Percentiles rank a stretch among this genome's conserved stretches.
phyloP scores from a whole-genome alignment of 2,797 vertebrate genomes.

The Ataeniobius toweri region DNA sequence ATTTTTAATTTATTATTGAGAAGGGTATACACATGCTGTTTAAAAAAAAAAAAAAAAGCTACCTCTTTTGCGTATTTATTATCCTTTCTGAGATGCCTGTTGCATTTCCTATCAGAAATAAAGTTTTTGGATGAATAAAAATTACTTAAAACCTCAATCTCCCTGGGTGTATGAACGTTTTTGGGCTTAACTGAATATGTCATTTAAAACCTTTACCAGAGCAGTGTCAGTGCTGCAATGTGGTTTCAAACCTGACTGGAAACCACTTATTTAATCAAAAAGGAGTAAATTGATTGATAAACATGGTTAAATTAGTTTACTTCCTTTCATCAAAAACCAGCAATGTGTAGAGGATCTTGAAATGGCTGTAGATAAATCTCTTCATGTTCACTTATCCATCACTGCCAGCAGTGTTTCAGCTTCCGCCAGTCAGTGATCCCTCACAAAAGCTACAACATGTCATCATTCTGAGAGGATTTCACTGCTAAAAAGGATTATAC shows the following conservation, averaged over 20 bases:
- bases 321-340: background rate
- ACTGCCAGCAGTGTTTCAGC: background rate
- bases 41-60: background rate
- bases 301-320: background rate
- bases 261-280: background rate
- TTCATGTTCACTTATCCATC: background rate
- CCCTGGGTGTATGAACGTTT: too few relatives aligned
- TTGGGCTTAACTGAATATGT: too few relatives aligned
- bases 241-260: background rate
- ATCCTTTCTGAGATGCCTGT: background rate
- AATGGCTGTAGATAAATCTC: background rate
- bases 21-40: background rate
- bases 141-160: too few relatives aligned
- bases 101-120: background rate
- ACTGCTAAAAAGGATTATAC: constrained; percentile 74
- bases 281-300: background rate
- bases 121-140: background rate
- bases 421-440: constrained; percentile 57
- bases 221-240: background rate
- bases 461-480: constrained; percentile 77
- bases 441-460: constrained; percentile 51
- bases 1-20: background rate
- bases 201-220: too few relatives aligned
- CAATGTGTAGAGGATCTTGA: background rate
- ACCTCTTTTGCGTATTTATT: background rate